phyloP scores from a whole-genome alignment of 2,113 vertebrate species.

The Microtus ochrogaster region DNA sequence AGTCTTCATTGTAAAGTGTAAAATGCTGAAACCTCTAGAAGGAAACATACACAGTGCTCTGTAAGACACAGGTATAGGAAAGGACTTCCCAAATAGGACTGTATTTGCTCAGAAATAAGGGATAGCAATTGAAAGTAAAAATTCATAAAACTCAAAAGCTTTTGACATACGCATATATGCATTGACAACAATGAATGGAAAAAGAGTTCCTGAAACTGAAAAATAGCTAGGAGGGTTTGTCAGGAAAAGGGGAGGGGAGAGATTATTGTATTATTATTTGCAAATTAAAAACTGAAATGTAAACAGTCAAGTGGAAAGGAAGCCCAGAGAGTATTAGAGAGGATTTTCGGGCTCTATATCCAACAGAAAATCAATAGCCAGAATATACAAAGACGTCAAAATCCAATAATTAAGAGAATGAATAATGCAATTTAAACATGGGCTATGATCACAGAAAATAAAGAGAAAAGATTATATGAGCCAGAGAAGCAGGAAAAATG shows the following conservation, averaged over 20 bases:
- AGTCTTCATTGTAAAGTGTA: not conserved
- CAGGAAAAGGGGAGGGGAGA: not conserved
- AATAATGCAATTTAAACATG: not conserved
- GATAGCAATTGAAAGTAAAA: not conserved
- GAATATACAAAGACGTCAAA: not conserved
- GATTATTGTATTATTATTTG: not conserved
- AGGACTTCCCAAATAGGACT: not conserved
- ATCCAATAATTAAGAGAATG: not conserved
- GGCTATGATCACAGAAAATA: not conserved
- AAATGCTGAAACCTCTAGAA: not conserved
- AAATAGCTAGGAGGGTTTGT: not conserved
- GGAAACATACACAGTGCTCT: not conserved
- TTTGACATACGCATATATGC: not conserved
- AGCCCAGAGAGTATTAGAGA: not conserved
- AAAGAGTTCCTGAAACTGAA: not conserved
- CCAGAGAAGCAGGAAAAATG: not conserved
- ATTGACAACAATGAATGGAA: not conserved
- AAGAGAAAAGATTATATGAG: not conserved
- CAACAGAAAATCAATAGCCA: not conserved
- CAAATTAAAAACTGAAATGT: not conserved
- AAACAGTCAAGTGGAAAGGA: not conserved
- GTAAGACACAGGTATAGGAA: not conserved
- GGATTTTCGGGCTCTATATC: not conserved
- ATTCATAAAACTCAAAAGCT: not conserved
- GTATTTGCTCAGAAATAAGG: not conserved